Base-by-base conservation (phyloP, 37 sponge, comb jelly and placozoan species). In the Amphimedon queenslandica region DNA sequence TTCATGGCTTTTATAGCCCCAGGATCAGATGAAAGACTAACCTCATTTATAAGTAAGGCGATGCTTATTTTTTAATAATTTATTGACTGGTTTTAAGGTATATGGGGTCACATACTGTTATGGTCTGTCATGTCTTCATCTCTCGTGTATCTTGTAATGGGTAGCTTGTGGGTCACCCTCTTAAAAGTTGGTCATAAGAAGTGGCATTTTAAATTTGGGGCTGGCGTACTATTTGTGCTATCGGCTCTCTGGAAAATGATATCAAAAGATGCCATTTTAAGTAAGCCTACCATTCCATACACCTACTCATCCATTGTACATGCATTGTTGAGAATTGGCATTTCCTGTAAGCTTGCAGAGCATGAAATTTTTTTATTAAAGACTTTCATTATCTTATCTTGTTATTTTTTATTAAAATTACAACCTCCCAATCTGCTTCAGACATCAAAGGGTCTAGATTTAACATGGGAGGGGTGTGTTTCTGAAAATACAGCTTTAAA, bases 71-170 rank as follows among this genome's bases (percentile, higher is more conserved):
- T 25, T 25, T 60, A 60, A 60, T 25, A 6, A 25, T 60, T 60
- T 25, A 25, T n/a, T 13, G 27, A 60, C 28, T 25, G 27, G 23
- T 25, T 60, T 25, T 60, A 65, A 89, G 90, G 69, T 20, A 75
- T 80, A 36, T 89, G 90, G 90, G 79, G 74, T 21, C 35, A 58
- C 39, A 63, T 89, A 42, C 66, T 89, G 4, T 64, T 89, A 39
- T 89, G 81, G 80, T 42, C 85, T 5, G 79, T 84, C 64, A 64
- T 82, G 8, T 40, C 85, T 33, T 58, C 84, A 31, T 43, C 69
- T 1, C 18, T 69, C 35, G 47, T 80, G 64, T 83, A 83, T 53
- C 39, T 80, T 8, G 30, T 73, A 35, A 71, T 67, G 38, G 90
- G 90, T 30, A 58, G 78, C 30, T 37, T 58, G 5, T 77, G 75